Percentiles rank a stretch among this genome's conserved stretches.
Evolutionary conservation across 2,888 invertebrate species (phyloP).

Genomic region (Parnassius smintheus): DNA sequence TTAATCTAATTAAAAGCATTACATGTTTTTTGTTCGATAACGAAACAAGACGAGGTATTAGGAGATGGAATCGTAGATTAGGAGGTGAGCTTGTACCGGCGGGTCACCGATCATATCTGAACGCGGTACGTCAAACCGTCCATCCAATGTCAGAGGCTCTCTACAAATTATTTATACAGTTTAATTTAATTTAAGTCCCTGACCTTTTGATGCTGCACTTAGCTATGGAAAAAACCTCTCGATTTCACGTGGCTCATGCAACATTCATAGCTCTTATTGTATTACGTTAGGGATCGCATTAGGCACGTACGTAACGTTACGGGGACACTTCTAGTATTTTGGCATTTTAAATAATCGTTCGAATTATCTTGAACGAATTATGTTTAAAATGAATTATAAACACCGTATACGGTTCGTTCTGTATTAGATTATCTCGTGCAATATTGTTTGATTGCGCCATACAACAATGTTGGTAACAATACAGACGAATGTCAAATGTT

Average conservation of each 20-base stretch:
- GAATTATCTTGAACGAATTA: slow-evolving; percentile 25
- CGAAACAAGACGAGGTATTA: slow-evolving; percentile 77
- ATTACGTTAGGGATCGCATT: slow-evolving; percentile 55
- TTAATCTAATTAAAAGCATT: slow-evolving; percentile 81
- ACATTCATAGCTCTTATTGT: slow-evolving; percentile 60
- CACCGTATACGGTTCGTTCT: slow-evolving; percentile 42
- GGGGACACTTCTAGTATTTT: slow-evolving; percentile 38
- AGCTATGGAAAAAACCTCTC: slow-evolving; percentile 51
- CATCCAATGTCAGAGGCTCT: slow-evolving; percentile 63
- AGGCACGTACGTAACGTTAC: slow-evolving; percentile 30
- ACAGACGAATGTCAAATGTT: neutral
- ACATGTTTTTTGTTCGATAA: slow-evolving; percentile 76
- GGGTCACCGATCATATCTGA: slow-evolving; percentile 77
- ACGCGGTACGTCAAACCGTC: slow-evolving; percentile 72
- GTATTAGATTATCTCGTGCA: slow-evolving; percentile 34
- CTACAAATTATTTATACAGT: slow-evolving; percentile 77
- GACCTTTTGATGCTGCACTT: slow-evolving; percentile 69
- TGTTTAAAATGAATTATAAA: slow-evolving; percentile 28
- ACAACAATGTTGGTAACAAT: neutral
- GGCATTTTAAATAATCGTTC: slow-evolving; percentile 48
- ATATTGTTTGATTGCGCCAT: slow-evolving; percentile 21
- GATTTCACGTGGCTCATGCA: slow-evolving; percentile 55
- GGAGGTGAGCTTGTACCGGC: slow-evolving; percentile 63
- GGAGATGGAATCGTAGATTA: slow-evolving; percentile 75
- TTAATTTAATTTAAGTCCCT: slow-evolving; percentile 78